phyloP scores from a whole-genome alignment of 2,113 vertebrate species.

The Platysteira castanea region DNA sequence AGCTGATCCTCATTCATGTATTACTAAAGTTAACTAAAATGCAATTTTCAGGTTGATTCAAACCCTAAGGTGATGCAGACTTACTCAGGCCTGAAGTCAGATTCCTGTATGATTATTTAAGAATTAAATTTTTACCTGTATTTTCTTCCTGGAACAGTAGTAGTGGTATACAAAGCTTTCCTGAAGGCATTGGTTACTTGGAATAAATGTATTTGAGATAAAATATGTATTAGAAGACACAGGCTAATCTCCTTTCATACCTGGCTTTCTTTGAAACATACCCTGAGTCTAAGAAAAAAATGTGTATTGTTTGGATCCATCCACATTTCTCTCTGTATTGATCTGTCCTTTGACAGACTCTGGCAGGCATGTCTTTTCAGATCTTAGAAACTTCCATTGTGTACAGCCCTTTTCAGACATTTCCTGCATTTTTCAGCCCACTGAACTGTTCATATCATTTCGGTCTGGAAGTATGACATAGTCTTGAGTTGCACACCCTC shows the following conservation, averaged over 20 bases:
- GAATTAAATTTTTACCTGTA: background rate
- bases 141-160: background rate
- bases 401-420: background rate
- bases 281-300: background rate
- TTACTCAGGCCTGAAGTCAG: background rate
- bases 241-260: background rate
- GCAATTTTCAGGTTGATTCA: background rate
- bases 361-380: background rate
- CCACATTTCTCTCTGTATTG: background rate
- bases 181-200: background rate
- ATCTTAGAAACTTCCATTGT: background rate
- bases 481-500: background rate
- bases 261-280: background rate
- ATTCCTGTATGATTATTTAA: background rate
- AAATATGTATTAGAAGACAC: background rate
- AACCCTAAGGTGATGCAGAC: background rate
- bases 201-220: background rate
- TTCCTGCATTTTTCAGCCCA: background rate
- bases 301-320: rapidly evolving
- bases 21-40: background rate
- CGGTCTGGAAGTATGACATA: background rate
- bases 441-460: background rate
- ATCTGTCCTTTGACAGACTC: background rate
- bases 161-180: background rate
- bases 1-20: background rate